Evolutionary conservation across 2,888 invertebrate species (phyloP), one percentile per base, ranked within the genome.

Genomic region (Spatulosminthurus flaviceps): DNA sequence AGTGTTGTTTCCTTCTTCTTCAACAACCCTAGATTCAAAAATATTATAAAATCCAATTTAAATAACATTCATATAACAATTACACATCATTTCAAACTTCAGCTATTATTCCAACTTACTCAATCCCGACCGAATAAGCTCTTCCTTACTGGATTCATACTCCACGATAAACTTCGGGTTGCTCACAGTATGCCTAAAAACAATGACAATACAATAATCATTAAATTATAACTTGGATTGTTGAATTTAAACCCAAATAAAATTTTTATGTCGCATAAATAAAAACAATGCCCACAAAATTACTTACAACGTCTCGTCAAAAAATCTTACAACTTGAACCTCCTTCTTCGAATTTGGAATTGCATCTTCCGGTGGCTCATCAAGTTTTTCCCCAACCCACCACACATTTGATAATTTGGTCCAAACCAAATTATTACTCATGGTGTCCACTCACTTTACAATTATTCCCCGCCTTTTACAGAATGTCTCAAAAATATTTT

Each of bases 321-420:
- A 43, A 42, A 72, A 72, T 13, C 42, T 21, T 19, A 72, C 51
- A 24, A 34, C 72, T 21, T 21, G 42, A 24, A 26, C 24, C 21
- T 21, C 41, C 21, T 72, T 41, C 41, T 72, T 72, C 9, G n/a
- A 9, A 22, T 22, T 72, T 24, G 13, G 21, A 41, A 42, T 22
- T 9, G 29, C 1, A 1, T 72, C 42, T 42, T 72, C 72, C 22
- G 72, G 72, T 41, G 42, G 42, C 1, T 72, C 43, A 2, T 60
- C 74, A 2, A 60, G n/a, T 60, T 74, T 74, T 21, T 60, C 74
- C 19, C 74, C 74, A 24, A 74, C 61, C 74, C 74, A 74, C 51
- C 61, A 74, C 19, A 51, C 21, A 24, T n/a, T 51, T 61, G 51
- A 9, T 51, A n/a, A 51, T 24, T 74, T 74, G 19, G 51, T 51